phyloP scores from a whole-genome alignment of 1,140 invertebrate genomes.

The Aphidius gifuensis region DNA sequence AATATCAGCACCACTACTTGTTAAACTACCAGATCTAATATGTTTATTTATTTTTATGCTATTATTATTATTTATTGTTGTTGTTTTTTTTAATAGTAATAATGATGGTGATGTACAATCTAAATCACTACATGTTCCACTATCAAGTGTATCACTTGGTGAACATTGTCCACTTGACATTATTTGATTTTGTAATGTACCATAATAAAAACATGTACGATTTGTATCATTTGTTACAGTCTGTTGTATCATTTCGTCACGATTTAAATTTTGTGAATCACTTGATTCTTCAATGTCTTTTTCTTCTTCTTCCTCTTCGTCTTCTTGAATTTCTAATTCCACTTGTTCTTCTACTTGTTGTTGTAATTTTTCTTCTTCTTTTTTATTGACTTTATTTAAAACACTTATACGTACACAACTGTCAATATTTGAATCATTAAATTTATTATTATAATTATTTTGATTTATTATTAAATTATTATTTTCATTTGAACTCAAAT shows the following conservation, averaged over 20 bases:
- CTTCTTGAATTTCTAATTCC: not conserved
- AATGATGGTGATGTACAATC: conserved; percentile 71
- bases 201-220: conserved; percentile 58
- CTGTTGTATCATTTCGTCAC: conserved; percentile 43
- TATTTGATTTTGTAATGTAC: conserved; percentile 52
- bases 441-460: conserved; percentile 47
- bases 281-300: too few species aligned
- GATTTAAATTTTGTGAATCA: not conserved
- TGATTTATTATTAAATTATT: conserved; percentile 34
- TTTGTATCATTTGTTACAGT: conserved; percentile 30
- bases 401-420: conserved; percentile 56
- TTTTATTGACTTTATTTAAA: conserved; percentile 32
- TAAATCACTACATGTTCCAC: conserved; percentile 77
- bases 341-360: too few species aligned
- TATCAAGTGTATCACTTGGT: conserved; percentile 74
- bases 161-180: conserved; percentile 77
- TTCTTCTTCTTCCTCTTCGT: too few species aligned
- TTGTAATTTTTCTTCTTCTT: conserved; percentile 11
- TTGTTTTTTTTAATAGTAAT: conserved; percentile 35
- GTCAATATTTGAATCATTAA: conserved; percentile 26
- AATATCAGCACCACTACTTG: conserved; percentile 58
- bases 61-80: conserved; percentile 53
- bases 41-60: conserved; percentile 53
- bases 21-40: conserved; percentile 55
- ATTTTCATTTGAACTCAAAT: conserved; percentile 38